A percentile compares a stretch with the other conserved stretches of the same genome.
Evolutionary conservation across 2,797 vertebrate genomes (phyloP).

Genomic region (Lophura swinhoii): DNA sequence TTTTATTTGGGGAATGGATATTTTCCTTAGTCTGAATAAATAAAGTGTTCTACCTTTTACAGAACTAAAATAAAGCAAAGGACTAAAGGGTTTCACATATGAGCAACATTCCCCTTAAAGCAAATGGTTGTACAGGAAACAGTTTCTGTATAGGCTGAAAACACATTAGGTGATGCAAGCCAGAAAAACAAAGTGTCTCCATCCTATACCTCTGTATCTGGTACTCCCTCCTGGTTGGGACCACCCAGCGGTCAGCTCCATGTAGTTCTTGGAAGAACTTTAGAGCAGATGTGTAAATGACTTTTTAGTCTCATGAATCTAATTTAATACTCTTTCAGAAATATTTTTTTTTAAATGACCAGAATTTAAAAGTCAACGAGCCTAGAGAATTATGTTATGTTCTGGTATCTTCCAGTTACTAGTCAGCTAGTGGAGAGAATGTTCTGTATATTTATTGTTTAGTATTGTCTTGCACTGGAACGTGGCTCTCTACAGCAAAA

Average conservation of each 20-base stretch:
- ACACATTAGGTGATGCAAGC: constrained; percentile 48
- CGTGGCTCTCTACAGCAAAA: not conserved
- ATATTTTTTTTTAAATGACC: not conserved
- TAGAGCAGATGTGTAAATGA: not conserved
- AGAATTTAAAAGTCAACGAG: not conserved
- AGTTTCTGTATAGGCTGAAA: constrained; percentile 40
- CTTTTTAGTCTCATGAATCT: constrained; percentile 17
- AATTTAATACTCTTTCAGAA: constrained; percentile 23
- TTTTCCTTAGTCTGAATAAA: constrained; percentile 66
- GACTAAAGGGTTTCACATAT: constrained; percentile 45
- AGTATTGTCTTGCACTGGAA: not conserved
- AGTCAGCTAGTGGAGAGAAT: not conserved
- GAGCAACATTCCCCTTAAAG: constrained; percentile 3
- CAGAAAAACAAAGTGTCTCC: constrained; percentile 58
- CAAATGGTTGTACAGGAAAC: constrained; percentile 26
- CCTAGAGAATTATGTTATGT: not conserved
- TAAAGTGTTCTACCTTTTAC: constrained; percentile 59
- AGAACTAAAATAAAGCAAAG: constrained; percentile 64
- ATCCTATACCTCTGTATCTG: constrained; percentile 29
- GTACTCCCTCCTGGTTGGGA: constrained; percentile 24
- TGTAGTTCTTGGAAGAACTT: constrained; percentile 48
- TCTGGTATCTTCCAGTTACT: not conserved
- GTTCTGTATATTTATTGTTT: rapidly evolving
- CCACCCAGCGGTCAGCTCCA: not conserved
- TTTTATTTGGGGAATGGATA: constrained; percentile 64